Evolutionary conservation across 2,113 vertebrate genomes (phyloP).

Genomic region (Bubo scandiacus): DNA sequence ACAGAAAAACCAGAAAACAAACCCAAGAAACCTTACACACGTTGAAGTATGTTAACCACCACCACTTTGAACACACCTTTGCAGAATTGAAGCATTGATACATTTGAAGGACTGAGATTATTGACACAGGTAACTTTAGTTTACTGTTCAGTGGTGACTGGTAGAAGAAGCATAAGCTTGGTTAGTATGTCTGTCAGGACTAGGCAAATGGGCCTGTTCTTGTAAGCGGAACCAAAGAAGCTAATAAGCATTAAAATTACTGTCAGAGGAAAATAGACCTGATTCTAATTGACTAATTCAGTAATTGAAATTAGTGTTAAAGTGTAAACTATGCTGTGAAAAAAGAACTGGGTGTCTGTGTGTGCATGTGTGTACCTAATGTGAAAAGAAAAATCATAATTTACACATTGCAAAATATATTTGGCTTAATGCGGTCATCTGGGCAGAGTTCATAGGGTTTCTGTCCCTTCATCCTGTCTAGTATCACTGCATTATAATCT

Average conservation of each 20-base stretch:
- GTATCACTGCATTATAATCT: not conserved
- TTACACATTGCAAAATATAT: not conserved
- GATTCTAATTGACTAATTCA: not conserved
- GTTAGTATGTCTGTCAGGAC: not conserved
- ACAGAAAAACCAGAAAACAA: not conserved
- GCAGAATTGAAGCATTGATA: not conserved
- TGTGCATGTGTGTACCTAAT: not conserved
- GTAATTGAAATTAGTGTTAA: not conserved
- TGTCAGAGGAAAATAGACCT: not conserved
- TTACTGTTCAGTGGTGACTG: not conserved
- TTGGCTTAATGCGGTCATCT: not conserved
- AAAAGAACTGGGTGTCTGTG: not conserved
- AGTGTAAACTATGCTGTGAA: not conserved
- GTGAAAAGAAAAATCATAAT: not conserved
- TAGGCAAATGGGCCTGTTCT: not conserved
- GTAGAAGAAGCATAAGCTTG: not conserved
- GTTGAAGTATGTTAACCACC: not conserved
- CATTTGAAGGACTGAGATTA: not conserved
- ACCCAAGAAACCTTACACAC: not conserved
- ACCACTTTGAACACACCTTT: not conserved
- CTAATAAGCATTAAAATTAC: not conserved
- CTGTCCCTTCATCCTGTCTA: not conserved
- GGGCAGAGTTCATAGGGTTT: not conserved
- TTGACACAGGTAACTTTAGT: not conserved
- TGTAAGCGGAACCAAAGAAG: not conserved